Conservation (phyloP, 2,797 vertebrate genomes). For the Arctocebus calabarensis region DNA sequence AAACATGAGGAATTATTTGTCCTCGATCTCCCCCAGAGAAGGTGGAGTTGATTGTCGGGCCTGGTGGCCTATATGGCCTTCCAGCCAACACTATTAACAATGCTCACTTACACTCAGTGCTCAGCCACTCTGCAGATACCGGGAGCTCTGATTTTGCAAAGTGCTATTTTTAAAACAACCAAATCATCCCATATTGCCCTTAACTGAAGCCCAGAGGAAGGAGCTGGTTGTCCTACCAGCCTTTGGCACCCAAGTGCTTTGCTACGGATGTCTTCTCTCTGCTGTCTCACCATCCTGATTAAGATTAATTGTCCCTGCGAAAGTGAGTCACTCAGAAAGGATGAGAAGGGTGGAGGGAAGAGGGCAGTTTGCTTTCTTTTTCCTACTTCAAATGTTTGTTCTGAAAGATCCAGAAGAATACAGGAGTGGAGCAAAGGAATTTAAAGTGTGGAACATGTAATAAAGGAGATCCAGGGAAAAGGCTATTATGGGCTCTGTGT, state of each 20-base stretch:
- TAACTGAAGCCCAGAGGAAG: conserved; percentile 73
- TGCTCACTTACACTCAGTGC: conserved; percentile 67
- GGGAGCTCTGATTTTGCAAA: conserved; percentile 78
- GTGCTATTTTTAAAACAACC: conserved; percentile 83
- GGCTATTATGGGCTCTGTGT: conserved; percentile 61
- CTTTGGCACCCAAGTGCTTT: conserved; percentile 76
- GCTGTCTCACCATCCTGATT: conserved; percentile 78
- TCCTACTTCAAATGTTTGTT: conserved; percentile 71
- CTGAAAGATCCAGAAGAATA: conserved; percentile 79
- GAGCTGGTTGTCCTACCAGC: conserved; percentile 73
- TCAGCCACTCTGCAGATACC: conserved; percentile 68
- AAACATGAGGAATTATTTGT: conserved; percentile 57
- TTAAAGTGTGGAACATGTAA: conserved; percentile 79
- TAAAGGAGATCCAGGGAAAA: conserved; percentile 75
- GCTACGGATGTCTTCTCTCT: conserved; percentile 74
- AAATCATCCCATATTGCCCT: conserved; percentile 76
- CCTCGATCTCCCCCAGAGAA: neutral
- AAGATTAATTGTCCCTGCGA: conserved; percentile 79
- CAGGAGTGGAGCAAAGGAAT: conserved; percentile 74
- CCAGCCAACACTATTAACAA: conserved; percentile 64
- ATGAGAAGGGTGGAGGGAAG: conserved; percentile 60
- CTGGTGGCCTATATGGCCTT: conserved; percentile 51
- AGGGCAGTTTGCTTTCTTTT: neutral
- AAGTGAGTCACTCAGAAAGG: conserved; percentile 83
- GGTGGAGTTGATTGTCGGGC: conserved; percentile 21